These are phyloP conservation scores for Carcinoscorpius rotundicauda DNA, from an alignment of 1,140 invertebrate genomes.

Conservation along the genomic window DNA sequence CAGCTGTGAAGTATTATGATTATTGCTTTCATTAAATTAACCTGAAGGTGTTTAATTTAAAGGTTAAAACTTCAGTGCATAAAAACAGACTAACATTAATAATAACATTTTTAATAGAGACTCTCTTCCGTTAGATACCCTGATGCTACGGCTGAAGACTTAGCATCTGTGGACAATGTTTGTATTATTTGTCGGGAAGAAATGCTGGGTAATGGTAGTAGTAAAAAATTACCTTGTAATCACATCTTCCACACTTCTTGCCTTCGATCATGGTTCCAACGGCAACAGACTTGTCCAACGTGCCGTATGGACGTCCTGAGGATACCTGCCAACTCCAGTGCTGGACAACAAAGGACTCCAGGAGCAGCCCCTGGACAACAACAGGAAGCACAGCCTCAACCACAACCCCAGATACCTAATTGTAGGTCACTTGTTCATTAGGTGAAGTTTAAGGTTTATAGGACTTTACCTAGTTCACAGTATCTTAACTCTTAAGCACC, in stretches of 20 bases:
- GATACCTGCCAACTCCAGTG: conserved; percentile 33
- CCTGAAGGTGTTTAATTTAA: no score
- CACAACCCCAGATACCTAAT: neutral
- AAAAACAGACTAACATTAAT: neutral
- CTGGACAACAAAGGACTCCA: conserved; percentile 7
- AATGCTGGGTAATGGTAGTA: conserved; percentile 51
- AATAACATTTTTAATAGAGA: neutral
- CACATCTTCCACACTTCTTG: conserved; percentile 99
- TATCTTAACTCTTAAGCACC: no score
- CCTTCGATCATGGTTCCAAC: conserved; percentile 97
- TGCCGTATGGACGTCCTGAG: conserved; percentile 91
- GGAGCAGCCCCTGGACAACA: conserved; percentile 8
- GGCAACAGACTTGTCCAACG: conserved; percentile 98
- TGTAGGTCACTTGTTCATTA: no score
- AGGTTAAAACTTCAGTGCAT: no score
- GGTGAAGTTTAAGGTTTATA: no score
- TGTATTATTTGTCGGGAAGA: conserved; percentile 98
- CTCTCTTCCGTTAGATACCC: conserved; percentile 50
- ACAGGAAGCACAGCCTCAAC: conserved; percentile 5
- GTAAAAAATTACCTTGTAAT: conserved; percentile 97
- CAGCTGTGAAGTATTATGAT: no score
- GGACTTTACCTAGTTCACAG: no score
- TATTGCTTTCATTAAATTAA: no score
- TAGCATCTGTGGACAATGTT: conserved; percentile 89
- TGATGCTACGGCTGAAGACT: conserved; percentile 85